phyloP scores from a whole-genome alignment of 2,113 vertebrate genomes.

The Prinia subflava region DNA sequence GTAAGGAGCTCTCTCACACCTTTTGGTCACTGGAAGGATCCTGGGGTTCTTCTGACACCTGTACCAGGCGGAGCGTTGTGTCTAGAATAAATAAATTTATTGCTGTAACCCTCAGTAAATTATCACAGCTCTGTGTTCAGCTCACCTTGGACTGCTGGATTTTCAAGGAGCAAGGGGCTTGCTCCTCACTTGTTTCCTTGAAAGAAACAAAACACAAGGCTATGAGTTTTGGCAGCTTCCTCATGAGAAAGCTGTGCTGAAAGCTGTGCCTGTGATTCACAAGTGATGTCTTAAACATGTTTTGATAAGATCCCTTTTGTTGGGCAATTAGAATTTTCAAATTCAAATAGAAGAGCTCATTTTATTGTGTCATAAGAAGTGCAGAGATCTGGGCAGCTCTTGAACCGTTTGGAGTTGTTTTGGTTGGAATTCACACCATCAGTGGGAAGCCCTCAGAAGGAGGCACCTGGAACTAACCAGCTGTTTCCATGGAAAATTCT shows the following conservation, averaged over 20 bases:
- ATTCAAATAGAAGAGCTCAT: background rate
- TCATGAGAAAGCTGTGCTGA: background rate
- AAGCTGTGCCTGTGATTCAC: conserved; percentile 19
- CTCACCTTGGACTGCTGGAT: background rate
- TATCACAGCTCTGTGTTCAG: background rate
- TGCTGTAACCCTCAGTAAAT: background rate
- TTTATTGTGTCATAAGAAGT: background rate
- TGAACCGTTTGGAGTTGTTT: background rate
- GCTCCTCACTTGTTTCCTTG: background rate
- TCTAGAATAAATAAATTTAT: background rate
- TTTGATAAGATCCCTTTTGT: conserved; percentile 25
- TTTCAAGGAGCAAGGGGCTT: background rate
- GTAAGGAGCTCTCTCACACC: conserved; percentile 62
- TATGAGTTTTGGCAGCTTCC: background rate
- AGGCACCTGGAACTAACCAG: background rate
- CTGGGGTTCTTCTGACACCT: background rate
- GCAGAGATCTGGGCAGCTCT: background rate
- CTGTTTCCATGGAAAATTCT: background rate
- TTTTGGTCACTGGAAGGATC: background rate
- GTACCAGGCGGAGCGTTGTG: accelerated
- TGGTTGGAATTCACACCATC: background rate
- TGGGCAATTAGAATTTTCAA: background rate
- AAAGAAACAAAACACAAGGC: background rate
- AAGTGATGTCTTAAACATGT: conserved; percentile 1
- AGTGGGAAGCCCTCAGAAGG: background rate